A percentile compares a stretch with the other conserved stretches of the same genome.
Evolutionary conservation across 2,888 invertebrate species (phyloP).

Genomic region (Rosalia funebris): DNA sequence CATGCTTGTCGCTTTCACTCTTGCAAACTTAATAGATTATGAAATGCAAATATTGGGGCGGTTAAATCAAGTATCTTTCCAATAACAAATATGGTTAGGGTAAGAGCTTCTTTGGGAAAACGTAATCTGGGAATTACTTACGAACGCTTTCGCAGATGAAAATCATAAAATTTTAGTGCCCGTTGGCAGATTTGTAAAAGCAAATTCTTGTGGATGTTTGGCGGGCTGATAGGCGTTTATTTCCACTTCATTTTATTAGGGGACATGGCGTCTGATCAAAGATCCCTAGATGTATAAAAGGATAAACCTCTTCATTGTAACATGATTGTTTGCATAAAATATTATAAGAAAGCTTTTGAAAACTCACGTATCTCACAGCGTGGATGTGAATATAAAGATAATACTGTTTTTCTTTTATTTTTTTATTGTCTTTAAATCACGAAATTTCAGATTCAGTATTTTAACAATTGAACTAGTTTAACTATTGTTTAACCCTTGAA

Average conservation of each 20-base stretch:
- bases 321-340: too few species aligned
- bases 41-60: constrained; percentile 6
- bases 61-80: not conserved
- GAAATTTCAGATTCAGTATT: too few species aligned
- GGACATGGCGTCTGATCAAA: too few species aligned
- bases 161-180: constrained; percentile 1
- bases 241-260: not conserved
- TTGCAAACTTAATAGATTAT: constrained; percentile 5
- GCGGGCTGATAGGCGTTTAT: not conserved
- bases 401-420: too few species aligned
- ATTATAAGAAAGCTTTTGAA: too few species aligned
- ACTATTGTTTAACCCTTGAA: too few species aligned
- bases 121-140: not conserved
- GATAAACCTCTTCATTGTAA: too few species aligned
- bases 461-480: too few species aligned
- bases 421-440: too few species aligned
- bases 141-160: not conserved
- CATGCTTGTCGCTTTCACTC: not conserved
- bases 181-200: not conserved
- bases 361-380: too few species aligned
- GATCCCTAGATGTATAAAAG: too few species aligned
- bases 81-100: constrained; percentile 3
- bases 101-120: not conserved
- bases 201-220: not conserved
- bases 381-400: too few species aligned